Base-by-base conservation (phyloP, 2,113 vertebrate species). In the Oostethus manadensis region DNA sequence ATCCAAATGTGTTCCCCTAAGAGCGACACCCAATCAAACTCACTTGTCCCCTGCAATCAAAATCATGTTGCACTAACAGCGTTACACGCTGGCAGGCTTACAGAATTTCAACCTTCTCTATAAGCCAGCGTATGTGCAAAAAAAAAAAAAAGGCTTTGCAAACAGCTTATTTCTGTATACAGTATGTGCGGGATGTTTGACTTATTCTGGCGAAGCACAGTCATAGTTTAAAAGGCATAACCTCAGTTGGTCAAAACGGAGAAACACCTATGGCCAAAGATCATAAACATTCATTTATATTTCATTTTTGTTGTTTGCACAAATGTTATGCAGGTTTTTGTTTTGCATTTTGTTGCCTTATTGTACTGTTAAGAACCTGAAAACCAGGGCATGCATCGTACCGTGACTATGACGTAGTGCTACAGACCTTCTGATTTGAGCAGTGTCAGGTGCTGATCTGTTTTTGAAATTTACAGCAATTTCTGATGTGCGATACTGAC, bases 21-120 rank as follows among this genome's bases (percentile, higher is more conserved):
- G 55, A 78, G 81, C 38, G 4, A 76, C 78, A 71, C 63, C 59
- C 66, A 74, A 72, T 81, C 73, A 73, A 73, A 78, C 63, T 49
- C 47, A 64, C 66, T 64, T 75, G 76, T 63, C 71, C 67, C 73
- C 53, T 63, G 18, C 65, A 63, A 56, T 73, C 65, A 51, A 74
- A 75, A 85, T 78, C 62, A 70, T 78, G 78, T 79, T 73, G 59
- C 55, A 63, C 66, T 78, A 81, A 87, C 77, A 77, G 70, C 66
- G 68, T 82, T 80, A 76, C 74, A 81, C 78, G 73, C 54, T 70
- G 74, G 84, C 75, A 72, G 64, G 73, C 64, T 84, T 80, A 79
- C 62, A 14, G 73, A 80, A 83, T 84, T 86, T 85, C 72, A 69
- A 70, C 66, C 59, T 58, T 70, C 78, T 74, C 64, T 70, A 71